These are phyloP conservation scores for Rattus rattus DNA, from an alignment of 2,113 vertebrate species.

Conservation along the genomic window DNA sequence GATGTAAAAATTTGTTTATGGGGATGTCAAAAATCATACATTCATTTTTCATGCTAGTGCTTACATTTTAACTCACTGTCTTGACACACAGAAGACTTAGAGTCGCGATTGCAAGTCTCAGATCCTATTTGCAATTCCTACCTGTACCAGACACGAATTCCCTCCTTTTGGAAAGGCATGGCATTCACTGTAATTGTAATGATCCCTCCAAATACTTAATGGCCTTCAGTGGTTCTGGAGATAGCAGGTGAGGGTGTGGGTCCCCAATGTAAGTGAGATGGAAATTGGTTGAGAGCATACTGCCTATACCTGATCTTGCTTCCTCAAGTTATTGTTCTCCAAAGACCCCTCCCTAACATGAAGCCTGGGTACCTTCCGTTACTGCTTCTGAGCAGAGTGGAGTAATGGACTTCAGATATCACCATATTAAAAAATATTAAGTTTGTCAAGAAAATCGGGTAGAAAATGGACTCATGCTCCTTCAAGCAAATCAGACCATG, in stretches of 20 bases:
- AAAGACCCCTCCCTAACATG: background rate
- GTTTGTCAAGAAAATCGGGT: background rate
- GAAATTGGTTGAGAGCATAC: background rate
- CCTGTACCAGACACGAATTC: background rate
- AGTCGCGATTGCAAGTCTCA: background rate
- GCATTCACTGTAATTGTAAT: background rate
- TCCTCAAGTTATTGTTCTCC: background rate
- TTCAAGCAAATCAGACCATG: background rate
- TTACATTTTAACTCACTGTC: background rate
- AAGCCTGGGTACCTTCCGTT: background rate
- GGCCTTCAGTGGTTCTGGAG: accelerated
- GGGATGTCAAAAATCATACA: accelerated
- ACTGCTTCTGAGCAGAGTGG: background rate
- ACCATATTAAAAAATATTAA: background rate
- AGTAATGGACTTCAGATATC: background rate
- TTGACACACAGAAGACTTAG: background rate
- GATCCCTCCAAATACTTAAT: background rate
- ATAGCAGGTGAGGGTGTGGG: accelerated
- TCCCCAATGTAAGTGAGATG: background rate
- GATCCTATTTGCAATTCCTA: background rate
- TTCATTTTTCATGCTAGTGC: background rate
- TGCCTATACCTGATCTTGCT: accelerated
- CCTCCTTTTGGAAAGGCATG: background rate
- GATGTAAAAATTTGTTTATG: background rate
- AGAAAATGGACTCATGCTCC: too few species aligned